Evolutionary conservation across 2,113 vertebrate species (phyloP).

Genomic region (Anser cygnoides): DNA sequence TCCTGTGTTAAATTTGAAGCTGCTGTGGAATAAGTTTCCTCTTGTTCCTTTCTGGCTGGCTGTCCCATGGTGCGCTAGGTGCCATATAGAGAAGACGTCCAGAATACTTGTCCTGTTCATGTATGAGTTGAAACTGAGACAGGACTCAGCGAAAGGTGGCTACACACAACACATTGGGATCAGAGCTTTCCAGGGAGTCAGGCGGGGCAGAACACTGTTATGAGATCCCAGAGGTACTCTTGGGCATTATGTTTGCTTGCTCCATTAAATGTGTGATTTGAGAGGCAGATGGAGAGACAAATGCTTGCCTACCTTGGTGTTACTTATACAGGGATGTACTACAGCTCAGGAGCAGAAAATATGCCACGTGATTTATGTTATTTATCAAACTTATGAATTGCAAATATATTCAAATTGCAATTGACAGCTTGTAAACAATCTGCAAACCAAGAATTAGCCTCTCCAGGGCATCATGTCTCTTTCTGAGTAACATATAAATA

Average conservation of each 20-base stretch:
- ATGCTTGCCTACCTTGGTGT: slow-evolving; percentile 37
- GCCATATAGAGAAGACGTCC: neutral
- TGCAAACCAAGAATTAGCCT: slow-evolving; percentile 68
- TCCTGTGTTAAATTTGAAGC: neutral
- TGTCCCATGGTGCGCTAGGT: neutral
- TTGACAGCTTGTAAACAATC: slow-evolving; percentile 70
- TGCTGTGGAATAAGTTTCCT: neutral
- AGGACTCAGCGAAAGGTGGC: neutral
- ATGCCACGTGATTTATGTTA: slow-evolving; percentile 16
- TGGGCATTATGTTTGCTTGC: slow-evolving; percentile 12
- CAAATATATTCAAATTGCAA: slow-evolving; percentile 69
- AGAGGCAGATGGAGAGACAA: slow-evolving; percentile 57
- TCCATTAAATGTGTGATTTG: slow-evolving; percentile 53
- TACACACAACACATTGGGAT: neutral
- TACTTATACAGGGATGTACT: neutral
- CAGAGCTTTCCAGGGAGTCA: neutral
- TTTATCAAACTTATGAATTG: slow-evolving; percentile 56
- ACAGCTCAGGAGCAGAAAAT: slow-evolving; percentile 5
- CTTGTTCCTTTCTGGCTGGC: neutral
- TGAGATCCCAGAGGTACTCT: slow-evolving; percentile 9
- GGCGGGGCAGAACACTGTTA: neutral
- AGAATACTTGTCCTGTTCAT: rapidly evolving
- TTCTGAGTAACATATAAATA: slow-evolving; percentile 56
- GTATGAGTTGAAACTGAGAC: neutral
- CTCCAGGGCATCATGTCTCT: slow-evolving; percentile 32